Base-by-base conservation (phyloP, 1,140 invertebrate genomes). In the Zaprionus africanus region DNA sequence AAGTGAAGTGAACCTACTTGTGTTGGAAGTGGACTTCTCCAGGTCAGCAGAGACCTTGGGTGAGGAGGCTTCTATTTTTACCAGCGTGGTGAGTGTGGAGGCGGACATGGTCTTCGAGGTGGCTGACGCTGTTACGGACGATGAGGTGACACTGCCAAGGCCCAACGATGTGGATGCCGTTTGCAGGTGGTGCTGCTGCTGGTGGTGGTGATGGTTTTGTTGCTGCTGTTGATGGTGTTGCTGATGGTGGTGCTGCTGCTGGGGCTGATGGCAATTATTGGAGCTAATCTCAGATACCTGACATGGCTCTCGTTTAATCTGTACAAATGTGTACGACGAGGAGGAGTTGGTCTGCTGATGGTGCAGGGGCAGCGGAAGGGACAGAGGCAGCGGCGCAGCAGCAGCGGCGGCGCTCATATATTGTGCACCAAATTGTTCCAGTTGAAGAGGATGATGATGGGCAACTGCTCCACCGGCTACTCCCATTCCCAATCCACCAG, bases 201-300 rank as follows among this genome's bases (percentile, higher is more conserved):
- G 79, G 0, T 81, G 69, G 3, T 72, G 81, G 1, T 83, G 78
- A 36, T 78, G 93, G 83, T 66, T 93, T 88, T 65, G 93, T 0
- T 72, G 68, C 1, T 71, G 61, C 7, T 78, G 78, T 12, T 79
- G 68, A 6, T 65, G 63, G 9, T 82, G 76, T 0, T 82, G 64
- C 0, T 66, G 61, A 2, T 78, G 77, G 5, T 79, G 78, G 0
- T 81, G 80, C 38, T 79, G 93, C 87, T 66, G 93, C 92, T 66
- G 93, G 85, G 68, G 93, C 17, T 94, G 93, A 67, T 90, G 76
- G 73, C 80, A 85, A 77, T 94, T 93, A 73, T 94, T 94, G 62
- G 94, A 95, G 28, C 94, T 95, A n/a, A 95, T 94, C 83, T 95
- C 95, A 60, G 95, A 95, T 59, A 95, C 95, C 92, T 95, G 95